Conservation (phyloP, 2,888 invertebrate genomes). For the Hydroisotoma schaefferi region DNA sequence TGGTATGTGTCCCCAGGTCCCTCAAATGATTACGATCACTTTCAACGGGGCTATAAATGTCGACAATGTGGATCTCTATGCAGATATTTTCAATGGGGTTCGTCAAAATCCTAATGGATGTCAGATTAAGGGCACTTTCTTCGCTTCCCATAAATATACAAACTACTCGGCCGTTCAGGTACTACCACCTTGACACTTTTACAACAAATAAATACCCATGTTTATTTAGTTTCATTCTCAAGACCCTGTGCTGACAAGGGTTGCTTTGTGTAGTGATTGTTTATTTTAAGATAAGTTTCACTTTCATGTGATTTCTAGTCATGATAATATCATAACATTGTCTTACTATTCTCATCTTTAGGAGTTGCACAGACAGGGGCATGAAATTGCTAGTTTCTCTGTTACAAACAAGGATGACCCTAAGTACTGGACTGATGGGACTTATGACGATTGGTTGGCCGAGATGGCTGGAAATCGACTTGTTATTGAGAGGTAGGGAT, state of each 20-base stretch:
- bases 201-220: too few relatives aligned
- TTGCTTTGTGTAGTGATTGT: too few relatives aligned
- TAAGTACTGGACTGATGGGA: constrained; percentile 68
- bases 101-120: constrained; percentile 91
- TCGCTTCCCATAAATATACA: constrained; percentile 88
- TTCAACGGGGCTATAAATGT: constrained; percentile 94
- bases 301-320: too few relatives aligned
- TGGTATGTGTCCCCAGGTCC: constrained; percentile 57
- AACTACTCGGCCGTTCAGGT: constrained; percentile 61
- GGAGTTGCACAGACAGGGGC: constrained; percentile 64
- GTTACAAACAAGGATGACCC: constrained; percentile 89
- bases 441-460: constrained; percentile 87
- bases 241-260: too few relatives aligned
- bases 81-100: constrained; percentile 83
- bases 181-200: too few relatives aligned
- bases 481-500: constrained; percentile 63
- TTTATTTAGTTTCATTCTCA: too few relatives aligned
- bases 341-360: too few relatives aligned
- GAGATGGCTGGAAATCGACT: constrained; percentile 90
- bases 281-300: too few relatives aligned
- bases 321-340: too few relatives aligned
- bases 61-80: constrained; percentile 89
- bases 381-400: constrained; percentile 88
- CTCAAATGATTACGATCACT: constrained; percentile 91
- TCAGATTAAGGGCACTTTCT: constrained; percentile 68